Evolutionary conservation across 2,888 invertebrate genomes (phyloP).

Genomic region (Microchrysa polita): DNA sequence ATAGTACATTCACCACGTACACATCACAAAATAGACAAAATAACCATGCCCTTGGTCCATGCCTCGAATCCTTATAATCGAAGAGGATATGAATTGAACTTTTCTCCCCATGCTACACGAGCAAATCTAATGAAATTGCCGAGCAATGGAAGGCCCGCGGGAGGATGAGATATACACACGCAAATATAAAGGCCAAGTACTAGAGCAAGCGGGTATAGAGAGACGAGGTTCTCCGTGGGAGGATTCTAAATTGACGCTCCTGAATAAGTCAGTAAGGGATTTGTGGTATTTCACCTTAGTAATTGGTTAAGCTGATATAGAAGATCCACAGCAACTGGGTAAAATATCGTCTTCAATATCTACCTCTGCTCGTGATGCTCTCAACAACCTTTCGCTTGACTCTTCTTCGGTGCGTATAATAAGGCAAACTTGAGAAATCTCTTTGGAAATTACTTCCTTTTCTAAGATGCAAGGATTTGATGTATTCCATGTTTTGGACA

Average conservation of each 20-base stretch:
- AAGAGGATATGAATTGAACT: constrained; percentile 26
- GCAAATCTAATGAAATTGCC: constrained; percentile 41
- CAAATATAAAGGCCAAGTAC: too few relatives aligned
- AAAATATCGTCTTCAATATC: neutral
- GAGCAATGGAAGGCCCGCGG: too few relatives aligned
- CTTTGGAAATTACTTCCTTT: constrained; percentile 19
- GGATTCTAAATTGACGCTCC: constrained; percentile 46
- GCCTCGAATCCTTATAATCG: neutral
- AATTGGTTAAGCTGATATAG: constrained; percentile 39
- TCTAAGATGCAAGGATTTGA: neutral
- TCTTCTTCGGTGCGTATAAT: neutral
- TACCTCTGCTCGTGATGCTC: neutral
- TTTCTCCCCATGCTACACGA: neutral
- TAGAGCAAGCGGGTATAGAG: constrained; percentile 9
- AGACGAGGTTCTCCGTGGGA: neutral
- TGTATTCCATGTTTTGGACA: neutral
- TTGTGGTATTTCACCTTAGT: constrained; percentile 36
- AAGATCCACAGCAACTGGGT: neutral
- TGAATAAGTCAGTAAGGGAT: constrained; percentile 44
- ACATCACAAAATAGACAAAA: neutral
- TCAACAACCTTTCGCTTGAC: constrained; percentile 14
- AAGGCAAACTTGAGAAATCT: constrained; percentile 11
- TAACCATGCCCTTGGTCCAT: neutral
- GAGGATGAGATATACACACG: too few relatives aligned
- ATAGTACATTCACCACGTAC: constrained; percentile 2